Conservation (phyloP, 2,797 vertebrate species). For the Mastacembelus armatus region DNA sequence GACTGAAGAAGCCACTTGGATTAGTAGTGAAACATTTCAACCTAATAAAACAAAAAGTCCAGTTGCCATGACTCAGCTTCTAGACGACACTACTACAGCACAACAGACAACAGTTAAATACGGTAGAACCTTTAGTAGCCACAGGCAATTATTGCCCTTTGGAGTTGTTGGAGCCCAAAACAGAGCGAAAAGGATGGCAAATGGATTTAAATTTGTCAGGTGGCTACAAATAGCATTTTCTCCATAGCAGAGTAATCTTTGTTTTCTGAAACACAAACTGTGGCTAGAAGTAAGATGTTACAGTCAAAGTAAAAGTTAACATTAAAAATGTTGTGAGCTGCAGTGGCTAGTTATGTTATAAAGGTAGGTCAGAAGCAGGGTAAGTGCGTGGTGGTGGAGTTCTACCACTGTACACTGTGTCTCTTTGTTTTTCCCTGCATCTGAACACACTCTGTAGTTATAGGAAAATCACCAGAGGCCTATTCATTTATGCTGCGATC, state of each 20-base stretch:
- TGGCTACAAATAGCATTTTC: neutral
- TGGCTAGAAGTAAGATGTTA: neutral
- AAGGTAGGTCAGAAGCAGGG: too few relatives aligned
- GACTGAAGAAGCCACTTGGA: too few relatives aligned
- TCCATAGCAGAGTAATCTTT: neutral
- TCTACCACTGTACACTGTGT: neutral
- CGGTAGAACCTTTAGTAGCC: neutral
- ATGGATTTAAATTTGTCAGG: too few relatives aligned
- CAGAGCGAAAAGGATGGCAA: too few relatives aligned
- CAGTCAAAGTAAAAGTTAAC: too few relatives aligned
- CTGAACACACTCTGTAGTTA: constrained; percentile 35
- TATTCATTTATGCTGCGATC: constrained; percentile 49
- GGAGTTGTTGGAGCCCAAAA: too few relatives aligned
- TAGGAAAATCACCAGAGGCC: constrained; percentile 62
- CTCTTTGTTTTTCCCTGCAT: constrained; percentile 32
- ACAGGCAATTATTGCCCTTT: neutral
- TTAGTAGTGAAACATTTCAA: too few relatives aligned
- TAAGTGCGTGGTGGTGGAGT: neutral
- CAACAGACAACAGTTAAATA: too few relatives aligned
- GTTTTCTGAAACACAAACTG: neutral
- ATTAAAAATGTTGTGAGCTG: neutral
- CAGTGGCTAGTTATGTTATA: too few relatives aligned
- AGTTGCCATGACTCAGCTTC: too few relatives aligned
- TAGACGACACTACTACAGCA: too few relatives aligned
- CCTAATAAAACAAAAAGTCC: too few relatives aligned